Base-by-base conservation (phyloP, 64 coral and sea anemone species). In the Dendrophyllia cribrosa region DNA sequence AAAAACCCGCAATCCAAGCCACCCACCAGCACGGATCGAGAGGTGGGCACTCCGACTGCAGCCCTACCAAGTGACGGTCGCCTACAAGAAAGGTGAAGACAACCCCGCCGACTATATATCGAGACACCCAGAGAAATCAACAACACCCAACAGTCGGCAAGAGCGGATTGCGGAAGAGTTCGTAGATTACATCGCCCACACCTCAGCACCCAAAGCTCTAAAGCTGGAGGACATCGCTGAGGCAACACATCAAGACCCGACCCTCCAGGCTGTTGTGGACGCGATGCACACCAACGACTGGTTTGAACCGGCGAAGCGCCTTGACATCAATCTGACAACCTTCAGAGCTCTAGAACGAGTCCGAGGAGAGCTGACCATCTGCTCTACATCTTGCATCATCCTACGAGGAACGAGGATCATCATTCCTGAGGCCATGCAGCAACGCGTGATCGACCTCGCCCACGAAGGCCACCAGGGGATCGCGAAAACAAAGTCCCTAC, bases 121-220 rank as follows among this genome's bases (percentile, higher is more conserved):
- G 5, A 17, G 25, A 64, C 90, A 92, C 71, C 90, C 90, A 15
- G 80, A 72, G 52, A 85, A 85, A 48, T 84, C 46, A 16, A 85
- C 90, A 74, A 45, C 66, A 12, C 9, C 22, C 43, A 75, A 58
- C 52, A 90, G 75, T 68, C 72, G 74, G 78, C 88, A 90, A 66
- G 55, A 90, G 58, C 77, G 65, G 51, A 43, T 92, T 21, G 89
- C 89, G 26, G 89, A 92, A 43, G 89, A 91, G 62, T 91, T 73
- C 58, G 78, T 84, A 20, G 58, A 84, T 34, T 84, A 84, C 71
- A 56, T 85, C 20, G 51, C 77, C 0, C 47, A 91, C 15, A 84
- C 66, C 20, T 84, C 66, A 7, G 75, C 67, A 34, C 89, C 89
- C 7, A 91, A 91, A 69, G 21, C 70, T 17, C 53, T 92, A 9